A percentile compares a stretch with the other conserved stretches of the same genome.
Conservation (phyloP, 1,140 invertebrate species). For the Vanessa tameamea region DNA sequence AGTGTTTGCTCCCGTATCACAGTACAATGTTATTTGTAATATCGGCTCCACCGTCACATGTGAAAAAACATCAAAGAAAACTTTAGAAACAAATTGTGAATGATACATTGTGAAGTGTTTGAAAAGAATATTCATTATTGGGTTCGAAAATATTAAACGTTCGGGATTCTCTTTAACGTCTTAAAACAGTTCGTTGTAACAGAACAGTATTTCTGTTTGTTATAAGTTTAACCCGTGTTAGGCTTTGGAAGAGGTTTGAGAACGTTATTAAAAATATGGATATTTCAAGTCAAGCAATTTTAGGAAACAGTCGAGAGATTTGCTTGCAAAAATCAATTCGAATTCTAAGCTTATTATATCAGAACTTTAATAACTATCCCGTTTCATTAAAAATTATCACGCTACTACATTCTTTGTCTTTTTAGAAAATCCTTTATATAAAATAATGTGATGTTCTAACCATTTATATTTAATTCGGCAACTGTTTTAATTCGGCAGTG, state of each 20-base stretch:
- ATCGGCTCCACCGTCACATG: constrained; percentile 18
- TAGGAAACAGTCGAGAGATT: too few relatives aligned
- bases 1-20: constrained; percentile 21
- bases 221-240: not conserved
- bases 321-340: too few relatives aligned
- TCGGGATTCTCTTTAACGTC: constrained; percentile 9
- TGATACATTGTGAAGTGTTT: constrained; percentile 31
- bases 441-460: too few relatives aligned
- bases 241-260: not conserved
- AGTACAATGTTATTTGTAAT: constrained; percentile 26
- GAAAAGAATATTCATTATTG: constrained; percentile 32
- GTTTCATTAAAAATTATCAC: too few relatives aligned
- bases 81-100: constrained; percentile 30
- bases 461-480: not conserved
- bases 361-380: too few relatives aligned
- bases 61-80: constrained; percentile 26
- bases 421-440: too few relatives aligned
- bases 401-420: too few relatives aligned
- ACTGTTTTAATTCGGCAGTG: not conserved
- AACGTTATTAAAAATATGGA: too few relatives aligned
- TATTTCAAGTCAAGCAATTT: too few relatives aligned
- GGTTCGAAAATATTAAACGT: constrained; percentile 21
- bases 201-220: not conserved
- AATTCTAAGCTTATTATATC: too few relatives aligned
- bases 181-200: not conserved